Evolutionary conservation across 2,797 vertebrate species (phyloP), one percentile per base, ranked within the genome.

Genomic region (Artibeus jamaicensis): DNA sequence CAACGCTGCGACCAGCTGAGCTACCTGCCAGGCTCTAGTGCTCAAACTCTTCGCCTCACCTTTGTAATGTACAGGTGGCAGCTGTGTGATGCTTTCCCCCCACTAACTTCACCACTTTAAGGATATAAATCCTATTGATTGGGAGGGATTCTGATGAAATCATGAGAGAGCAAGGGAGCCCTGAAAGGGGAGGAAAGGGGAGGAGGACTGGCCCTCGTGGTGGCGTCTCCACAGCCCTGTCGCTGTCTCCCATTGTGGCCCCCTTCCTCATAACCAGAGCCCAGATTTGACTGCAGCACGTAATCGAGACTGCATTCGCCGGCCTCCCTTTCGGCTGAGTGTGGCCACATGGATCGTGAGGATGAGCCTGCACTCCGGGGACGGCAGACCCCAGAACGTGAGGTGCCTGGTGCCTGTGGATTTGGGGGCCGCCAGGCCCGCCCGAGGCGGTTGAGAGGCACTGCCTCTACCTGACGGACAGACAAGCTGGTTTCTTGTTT

Each of bases 361-460:
- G 42, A 4, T 4, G 34, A 46, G 53, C 44, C 34, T 57, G 12
- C 11, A 0, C 8, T 59, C 53, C 24, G 19, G 78, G 26, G 53
- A 34, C 16, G 15, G 57, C 10, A 19, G 24, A 26, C 37, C 4
- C 39, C 15, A 29, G 44, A 39, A 42, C 2, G 1, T 19, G 37
- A 22, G 34, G 37, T 24, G 44, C n/a, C 18, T 24, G 37, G 6
- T 7, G 37, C 14, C 21, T 73, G 89, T 8, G 1, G 21, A 16
- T 18, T 26, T 4, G 26, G 34, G 84, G n/a, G 32, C 34, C 34
- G 10, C n/a, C 44, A 6, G 46, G 7, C 68, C 14, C 10, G 7
- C 32, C 44, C 0, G 3, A n/a, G 37, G 14, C 62, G 21, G 2
- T 32, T 48, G 29, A 14, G 53, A 15, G 12, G 0, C 1, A 29